Base-by-base conservation (phyloP, 2,113 vertebrate genomes). In the Alligator mississippiensis region DNA sequence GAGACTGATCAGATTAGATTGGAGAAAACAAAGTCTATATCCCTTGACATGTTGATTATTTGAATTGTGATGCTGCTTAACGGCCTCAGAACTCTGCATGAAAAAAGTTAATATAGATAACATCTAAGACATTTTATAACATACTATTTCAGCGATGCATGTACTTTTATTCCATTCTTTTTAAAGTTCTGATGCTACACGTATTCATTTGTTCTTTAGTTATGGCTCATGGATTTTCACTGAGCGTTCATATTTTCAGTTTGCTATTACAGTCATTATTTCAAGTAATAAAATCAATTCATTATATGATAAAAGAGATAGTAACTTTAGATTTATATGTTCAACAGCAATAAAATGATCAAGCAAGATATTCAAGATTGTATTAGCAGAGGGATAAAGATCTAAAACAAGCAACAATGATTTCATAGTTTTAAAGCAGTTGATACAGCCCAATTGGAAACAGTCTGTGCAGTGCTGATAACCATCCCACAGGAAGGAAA, bases 401-500 rank as follows among this genome's bases (percentile, higher is more conserved):
- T 85, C 62, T 81, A 90, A 95, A 95, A 81, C 70, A 95, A 97
- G 90, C 76, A 95, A 5, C 18, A 84, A 25, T 11, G n/a, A 12
- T 82, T 74, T 83, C 85, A 77, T 19, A 59, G 22, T 55, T 83
- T 64, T 77, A 88, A 89, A 90, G 85, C 58, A 17, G 55, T 84
- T 87, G 90, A 92, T 89, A 96, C 6, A 18, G 1, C 47, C 28
- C 77, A 27, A 64, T 82, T 77, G 94, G 82, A 92, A 95, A 82
- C 63, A 92, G 78, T 0, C 0, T 92, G 94, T 64, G 64, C 16
- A 64, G 47, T 15, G 55, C 80, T 94, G 94, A 97, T 97, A 96
- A 83, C 82, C 5, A 14, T 88, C 80, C 85, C 70, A 77, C 38
- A 90, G 94, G 93, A 97, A 95, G 94, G 87, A 96, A 93, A 64